Conservation (phyloP, 2,888 invertebrate genomes). For the Gymnocheta viridis region DNA sequence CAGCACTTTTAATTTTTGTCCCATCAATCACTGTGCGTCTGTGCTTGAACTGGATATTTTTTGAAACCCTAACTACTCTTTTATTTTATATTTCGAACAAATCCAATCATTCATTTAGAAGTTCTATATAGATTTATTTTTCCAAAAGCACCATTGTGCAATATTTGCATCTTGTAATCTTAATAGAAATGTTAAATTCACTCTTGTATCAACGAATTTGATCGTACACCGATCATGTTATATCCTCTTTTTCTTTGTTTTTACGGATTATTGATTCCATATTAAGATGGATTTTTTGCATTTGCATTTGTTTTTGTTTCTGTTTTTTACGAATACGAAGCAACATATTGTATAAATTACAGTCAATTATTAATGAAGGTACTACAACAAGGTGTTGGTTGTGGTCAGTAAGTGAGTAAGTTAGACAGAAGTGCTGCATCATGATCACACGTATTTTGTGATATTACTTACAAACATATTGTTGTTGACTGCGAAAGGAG, state of each 20-base stretch:
- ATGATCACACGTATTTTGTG: slow-evolving; percentile 17
- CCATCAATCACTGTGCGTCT: too few relatives aligned
- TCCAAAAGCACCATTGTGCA: not conserved
- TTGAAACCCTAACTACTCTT: too few relatives aligned
- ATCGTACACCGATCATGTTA: slow-evolving; percentile 66
- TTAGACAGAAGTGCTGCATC: slow-evolving; percentile 6
- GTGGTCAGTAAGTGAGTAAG: not conserved
- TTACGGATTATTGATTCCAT: slow-evolving; percentile 66
- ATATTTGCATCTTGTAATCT: slow-evolving; percentile 69
- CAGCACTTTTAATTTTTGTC: too few relatives aligned
- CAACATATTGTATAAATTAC: slow-evolving; percentile 54
- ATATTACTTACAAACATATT: slow-evolving; percentile 42
- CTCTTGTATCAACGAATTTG: slow-evolving; percentile 66
- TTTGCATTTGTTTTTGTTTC: not conserved
- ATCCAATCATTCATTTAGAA: not conserved
- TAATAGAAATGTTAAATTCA: slow-evolving; percentile 72
- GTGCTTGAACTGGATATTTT: too few relatives aligned
- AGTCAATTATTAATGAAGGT: slow-evolving; percentile 61
- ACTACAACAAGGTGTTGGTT: slow-evolving; percentile 34
- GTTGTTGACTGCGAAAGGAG: slow-evolving; percentile 45
- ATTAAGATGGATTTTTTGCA: slow-evolving; percentile 46
- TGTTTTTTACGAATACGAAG: not conserved
- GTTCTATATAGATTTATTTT: not conserved
- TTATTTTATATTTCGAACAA: not conserved
- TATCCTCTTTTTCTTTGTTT: slow-evolving; percentile 38